These are phyloP conservation scores for Oophaga sylvatica DNA, from an alignment of 2,797 vertebrate genomes.

Conservation along the genomic window DNA sequence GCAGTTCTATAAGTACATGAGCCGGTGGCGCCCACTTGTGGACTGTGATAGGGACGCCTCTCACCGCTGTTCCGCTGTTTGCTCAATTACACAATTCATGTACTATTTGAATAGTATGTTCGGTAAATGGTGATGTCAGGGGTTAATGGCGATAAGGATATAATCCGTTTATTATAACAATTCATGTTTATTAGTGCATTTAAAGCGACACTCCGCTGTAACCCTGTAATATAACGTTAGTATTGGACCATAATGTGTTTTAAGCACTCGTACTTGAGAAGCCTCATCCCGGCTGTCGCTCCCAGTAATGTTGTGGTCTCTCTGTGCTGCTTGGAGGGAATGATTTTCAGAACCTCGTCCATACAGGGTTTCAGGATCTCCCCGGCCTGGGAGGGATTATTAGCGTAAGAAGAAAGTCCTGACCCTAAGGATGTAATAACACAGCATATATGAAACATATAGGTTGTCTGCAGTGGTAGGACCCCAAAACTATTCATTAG, in stretches of 20 bases:
- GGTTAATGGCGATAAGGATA: not conserved
- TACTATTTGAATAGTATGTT: not conserved
- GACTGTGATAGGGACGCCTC: not conserved
- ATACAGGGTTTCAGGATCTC: conserved; percentile 78
- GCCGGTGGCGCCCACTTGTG: not conserved
- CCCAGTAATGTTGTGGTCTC: conserved; percentile 82
- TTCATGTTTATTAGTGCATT: not conserved
- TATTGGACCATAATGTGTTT: not conserved
- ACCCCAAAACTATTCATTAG: too few relatives aligned
- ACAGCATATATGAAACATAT: not conserved
- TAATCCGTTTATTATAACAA: not conserved
- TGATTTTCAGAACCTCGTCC: conserved; percentile 72
- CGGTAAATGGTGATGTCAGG: not conserved
- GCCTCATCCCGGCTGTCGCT: conserved; percentile 86
- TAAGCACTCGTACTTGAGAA: conserved; percentile 70
- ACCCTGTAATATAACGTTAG: too few relatives aligned
- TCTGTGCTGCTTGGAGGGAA: conserved; percentile 75
- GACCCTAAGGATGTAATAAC: conserved; percentile 69
- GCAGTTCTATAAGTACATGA: not conserved
- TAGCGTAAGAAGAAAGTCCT: conserved; percentile 84
- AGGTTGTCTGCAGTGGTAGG: too few relatives aligned
- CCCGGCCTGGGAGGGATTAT: conserved; percentile 70
- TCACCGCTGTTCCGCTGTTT: not conserved
- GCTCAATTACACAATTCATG: not conserved
- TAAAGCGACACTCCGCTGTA: not conserved